Evolutionary conservation across 2,888 invertebrate species (phyloP).

Genomic region (Aplocera efformata): DNA sequence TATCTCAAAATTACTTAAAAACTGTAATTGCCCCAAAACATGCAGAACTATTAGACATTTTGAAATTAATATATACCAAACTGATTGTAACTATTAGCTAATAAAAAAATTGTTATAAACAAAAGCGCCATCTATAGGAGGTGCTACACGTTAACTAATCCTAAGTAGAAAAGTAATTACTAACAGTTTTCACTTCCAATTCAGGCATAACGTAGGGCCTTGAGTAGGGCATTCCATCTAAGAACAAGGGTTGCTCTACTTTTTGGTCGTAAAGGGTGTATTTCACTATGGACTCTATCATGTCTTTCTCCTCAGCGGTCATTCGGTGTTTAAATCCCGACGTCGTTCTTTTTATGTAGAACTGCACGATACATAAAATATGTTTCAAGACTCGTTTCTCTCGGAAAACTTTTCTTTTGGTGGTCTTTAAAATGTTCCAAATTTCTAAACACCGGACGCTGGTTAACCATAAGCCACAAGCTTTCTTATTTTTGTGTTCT

Average conservation of each 20-base stretch:
- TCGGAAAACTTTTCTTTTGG: constrained; percentile 41
- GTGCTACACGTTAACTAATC: too few species aligned
- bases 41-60: too few species aligned
- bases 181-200: constrained; percentile 37
- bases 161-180: constrained; percentile 4
- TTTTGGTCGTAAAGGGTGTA: constrained; percentile 42
- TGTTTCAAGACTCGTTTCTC: constrained; percentile 47
- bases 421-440: constrained; percentile 52
- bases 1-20: too few species aligned
- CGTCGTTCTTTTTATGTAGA: constrained; percentile 36
- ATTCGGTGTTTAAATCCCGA: constrained; percentile 20
- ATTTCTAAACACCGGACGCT: constrained; percentile 55
- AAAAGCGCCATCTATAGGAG: too few species aligned
- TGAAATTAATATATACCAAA: too few species aligned
- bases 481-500: constrained; percentile 49
- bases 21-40: too few species aligned
- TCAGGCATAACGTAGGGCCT: constrained; percentile 53
- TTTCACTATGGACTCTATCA: constrained; percentile 45
- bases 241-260: constrained; percentile 19
- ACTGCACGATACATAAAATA: constrained; percentile 53
- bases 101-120: too few species aligned
- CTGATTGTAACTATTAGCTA: too few species aligned
- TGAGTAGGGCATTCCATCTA: constrained; percentile 33
- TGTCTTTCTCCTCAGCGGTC: constrained; percentile 42
- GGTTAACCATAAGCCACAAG: constrained; percentile 53